Evolutionary conservation across 1,140 invertebrate genomes (phyloP).

Genomic region (Akabosia matsudoensis): DNA sequence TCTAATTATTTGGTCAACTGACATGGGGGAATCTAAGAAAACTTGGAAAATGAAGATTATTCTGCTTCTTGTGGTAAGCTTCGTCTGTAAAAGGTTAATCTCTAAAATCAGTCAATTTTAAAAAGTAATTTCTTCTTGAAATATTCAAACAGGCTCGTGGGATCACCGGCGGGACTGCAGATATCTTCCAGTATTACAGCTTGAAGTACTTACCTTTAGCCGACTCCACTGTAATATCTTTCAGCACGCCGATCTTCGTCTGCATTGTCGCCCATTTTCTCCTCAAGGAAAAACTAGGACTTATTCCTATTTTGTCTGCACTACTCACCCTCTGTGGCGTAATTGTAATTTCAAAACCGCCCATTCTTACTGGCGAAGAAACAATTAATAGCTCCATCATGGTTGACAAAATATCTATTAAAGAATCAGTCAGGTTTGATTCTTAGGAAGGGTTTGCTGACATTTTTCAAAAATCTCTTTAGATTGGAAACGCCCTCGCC

Average conservation of each 20-base stretch:
- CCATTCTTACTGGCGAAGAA: conserved; percentile 18
- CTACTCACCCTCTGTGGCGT: conserved; percentile 25
- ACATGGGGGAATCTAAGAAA: not conserved
- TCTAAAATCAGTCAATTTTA: not conserved
- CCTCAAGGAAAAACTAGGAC: conserved; percentile 16
- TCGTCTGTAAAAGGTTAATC: not conserved
- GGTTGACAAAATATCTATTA: not conserved
- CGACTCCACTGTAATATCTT: conserved; percentile 32
- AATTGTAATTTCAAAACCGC: conserved; percentile 18
- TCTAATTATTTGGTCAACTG: not conserved
- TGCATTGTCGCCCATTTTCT: conserved; percentile 19
- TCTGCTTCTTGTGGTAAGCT: not conserved
- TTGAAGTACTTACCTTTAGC: conserved; percentile 23
- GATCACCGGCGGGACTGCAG: conserved; percentile 16
- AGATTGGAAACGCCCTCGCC: conserved; percentile 35
- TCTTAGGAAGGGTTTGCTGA: not conserved
- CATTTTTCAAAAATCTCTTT: too few relatives aligned
- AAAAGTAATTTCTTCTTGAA: not conserved
- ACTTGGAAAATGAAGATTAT: not conserved
- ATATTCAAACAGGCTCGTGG: conserved; percentile 20
- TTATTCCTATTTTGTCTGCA: conserved; percentile 16
- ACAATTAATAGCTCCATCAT: conserved; percentile 7
- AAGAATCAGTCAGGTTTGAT: not conserved
- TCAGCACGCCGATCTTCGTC: conserved; percentile 31
- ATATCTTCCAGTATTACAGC: conserved; percentile 29